Percentiles rank a stretch among this genome's conserved stretches.
phyloP scores from a whole-genome alignment of 2,113 vertebrate species.

The Marcusenius ussheri region DNA sequence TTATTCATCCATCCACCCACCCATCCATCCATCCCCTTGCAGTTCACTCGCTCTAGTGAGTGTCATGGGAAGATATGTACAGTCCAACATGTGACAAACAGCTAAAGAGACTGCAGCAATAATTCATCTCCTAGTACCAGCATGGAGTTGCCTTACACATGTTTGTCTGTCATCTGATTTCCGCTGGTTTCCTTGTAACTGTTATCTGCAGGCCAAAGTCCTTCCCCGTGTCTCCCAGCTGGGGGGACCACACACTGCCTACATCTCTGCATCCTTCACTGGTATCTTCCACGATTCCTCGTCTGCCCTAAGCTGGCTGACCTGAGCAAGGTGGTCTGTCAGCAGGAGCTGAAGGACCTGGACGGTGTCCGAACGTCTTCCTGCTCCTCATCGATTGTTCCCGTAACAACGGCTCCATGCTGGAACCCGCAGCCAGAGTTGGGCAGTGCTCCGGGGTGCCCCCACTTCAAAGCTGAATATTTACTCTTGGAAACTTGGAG shows the following conservation, averaged over 20 bases:
- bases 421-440: slow-evolving; percentile 92
- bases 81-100: neutral
- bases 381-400: slow-evolving; percentile 98
- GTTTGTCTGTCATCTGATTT: neutral
- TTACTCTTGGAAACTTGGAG: slow-evolving; percentile 99
- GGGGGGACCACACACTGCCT: neutral
- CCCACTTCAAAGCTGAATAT: slow-evolving; percentile 98
- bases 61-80: neutral
- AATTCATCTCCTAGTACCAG: neutral
- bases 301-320: neutral
- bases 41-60: neutral
- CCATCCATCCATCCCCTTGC: neutral
- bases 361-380: slow-evolving; percentile 81
- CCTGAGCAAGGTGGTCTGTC: slow-evolving; percentile 34
- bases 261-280: neutral
- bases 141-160: neutral
- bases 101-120: neutral
- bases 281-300: neutral
- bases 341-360: slow-evolving; percentile 64
- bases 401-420: slow-evolving; percentile 95
- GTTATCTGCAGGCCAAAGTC: neutral
- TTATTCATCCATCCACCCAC: neutral
- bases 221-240: neutral
- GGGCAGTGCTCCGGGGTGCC: slow-evolving; percentile 91
- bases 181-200: neutral